Percentiles rank a stretch among this genome's conserved stretches.
phyloP scores from a whole-genome alignment of 2,888 invertebrate genomes.

The Oscheius sp. region DNA sequence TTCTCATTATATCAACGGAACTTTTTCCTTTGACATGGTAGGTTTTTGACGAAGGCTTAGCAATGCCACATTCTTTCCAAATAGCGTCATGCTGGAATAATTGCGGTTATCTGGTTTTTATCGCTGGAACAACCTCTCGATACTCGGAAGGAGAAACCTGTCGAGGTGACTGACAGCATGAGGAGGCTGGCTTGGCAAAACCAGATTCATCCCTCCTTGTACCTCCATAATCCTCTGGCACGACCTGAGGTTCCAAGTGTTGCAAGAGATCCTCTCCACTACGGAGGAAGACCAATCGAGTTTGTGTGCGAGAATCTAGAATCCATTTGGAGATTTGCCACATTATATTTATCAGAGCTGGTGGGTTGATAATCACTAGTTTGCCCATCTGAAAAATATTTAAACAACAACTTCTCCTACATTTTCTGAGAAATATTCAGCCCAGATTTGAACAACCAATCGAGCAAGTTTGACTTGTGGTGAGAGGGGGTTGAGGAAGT shows the following conservation, averaged over 20 bases:
- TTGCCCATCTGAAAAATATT: constrained; percentile 53
- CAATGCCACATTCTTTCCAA: constrained; percentile 38
- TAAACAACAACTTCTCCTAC: constrained; percentile 36
- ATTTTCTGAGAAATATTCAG: constrained; percentile 65
- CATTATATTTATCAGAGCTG: constrained; percentile 63
- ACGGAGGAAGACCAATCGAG: constrained; percentile 54
- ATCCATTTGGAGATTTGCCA: constrained; percentile 58
- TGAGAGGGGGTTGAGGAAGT: constrained; percentile 64
- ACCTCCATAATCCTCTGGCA: constrained; percentile 63
- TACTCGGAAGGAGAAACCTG: constrained; percentile 25
- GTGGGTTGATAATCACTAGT: constrained; percentile 62
- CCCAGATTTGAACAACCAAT: constrained; percentile 64
- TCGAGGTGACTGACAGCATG: constrained; percentile 32
- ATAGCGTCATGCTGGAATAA: constrained; percentile 39
- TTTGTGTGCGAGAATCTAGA: constrained; percentile 58
- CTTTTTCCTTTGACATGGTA: constrained; percentile 17
- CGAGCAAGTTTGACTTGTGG: constrained; percentile 60
- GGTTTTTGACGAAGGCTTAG: constrained; percentile 36
- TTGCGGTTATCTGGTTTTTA: background rate
- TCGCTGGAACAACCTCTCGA: constrained; percentile 9
- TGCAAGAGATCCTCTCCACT: constrained; percentile 55
- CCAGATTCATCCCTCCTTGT: constrained; percentile 57
- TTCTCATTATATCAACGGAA: constrained; percentile 36
- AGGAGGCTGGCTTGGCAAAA: constrained; percentile 54
- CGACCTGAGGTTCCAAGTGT: constrained; percentile 50